Base-by-base conservation (phyloP, 2,888 invertebrate species). In the Drosophila borealis region DNA sequence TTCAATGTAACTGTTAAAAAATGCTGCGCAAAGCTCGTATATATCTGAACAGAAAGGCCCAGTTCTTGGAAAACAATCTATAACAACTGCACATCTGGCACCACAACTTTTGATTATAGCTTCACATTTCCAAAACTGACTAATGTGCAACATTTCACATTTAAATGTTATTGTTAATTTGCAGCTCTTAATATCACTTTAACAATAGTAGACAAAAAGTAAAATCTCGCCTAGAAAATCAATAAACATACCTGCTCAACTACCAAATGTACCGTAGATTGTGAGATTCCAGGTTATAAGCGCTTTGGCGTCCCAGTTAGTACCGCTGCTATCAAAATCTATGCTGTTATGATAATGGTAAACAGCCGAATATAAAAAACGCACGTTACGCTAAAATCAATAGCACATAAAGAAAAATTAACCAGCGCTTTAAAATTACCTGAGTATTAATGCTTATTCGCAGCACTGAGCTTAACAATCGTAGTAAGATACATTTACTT, bases 401-500 rank as follows among this genome's bases (percentile, higher is more conserved):
- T 6, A 10, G 42, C 33, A 14, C 11, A 19, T 21, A 11, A 34
- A 10, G 21, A 25, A 41, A 17, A 9, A 41, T 17, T 17, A 41
- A 17, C 29, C 11, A 19, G 10, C 14, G 17, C 10, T 17, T 41
- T 10, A 41, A 39, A 13, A 2, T 42, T 34, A 29, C 13, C 41
- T 41, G 2, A n/a, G 2, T n/a, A 5, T n/a, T 5, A 37, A 37
- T 37, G 13, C 37, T 37, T 6, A 5, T 6, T n/a, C 6, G n/a
- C 14, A 39, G 9, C 9, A 17, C 14, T 39, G 14, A 6, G 39
- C 9, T 14, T 3, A n/a, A 1, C 36, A 37, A 8, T 53, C 4
- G 3, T 11, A 45, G 34, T 45, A 9, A 51, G 49, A 51, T 37
- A 14, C 44, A 9, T 41, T 42, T 56, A 42, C 4, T 70, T 64